A percentile compares a stretch with the other conserved stretches of the same genome.
These are phyloP conservation scores for Eilema griseolum DNA, from an alignment of 2,888 invertebrate genomes.

Conservation along the genomic window DNA sequence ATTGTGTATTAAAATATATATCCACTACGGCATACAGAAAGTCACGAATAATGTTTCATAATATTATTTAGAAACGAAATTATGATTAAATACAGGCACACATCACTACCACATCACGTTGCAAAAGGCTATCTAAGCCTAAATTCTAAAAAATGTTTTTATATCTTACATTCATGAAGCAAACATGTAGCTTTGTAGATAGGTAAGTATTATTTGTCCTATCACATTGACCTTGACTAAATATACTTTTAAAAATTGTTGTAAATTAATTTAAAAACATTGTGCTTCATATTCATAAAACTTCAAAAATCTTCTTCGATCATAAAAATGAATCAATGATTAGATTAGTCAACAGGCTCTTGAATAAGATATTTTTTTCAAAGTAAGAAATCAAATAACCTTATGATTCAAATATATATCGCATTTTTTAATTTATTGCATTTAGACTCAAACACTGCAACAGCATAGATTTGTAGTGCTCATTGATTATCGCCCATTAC, in stretches of 20 bases:
- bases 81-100: constrained; percentile 74
- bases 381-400: neutral
- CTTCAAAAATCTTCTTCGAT: too few relatives aligned
- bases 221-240: too few relatives aligned
- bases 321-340: too few relatives aligned
- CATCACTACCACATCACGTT: constrained; percentile 73
- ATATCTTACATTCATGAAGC: constrained; percentile 14
- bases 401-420: too few relatives aligned
- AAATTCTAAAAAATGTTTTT: constrained; percentile 37
- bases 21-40: neutral
- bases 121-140: constrained; percentile 73
- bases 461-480: neutral
- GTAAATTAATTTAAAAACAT: too few relatives aligned
- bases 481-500: neutral
- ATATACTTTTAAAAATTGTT: too few relatives aligned
- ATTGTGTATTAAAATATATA: neutral
- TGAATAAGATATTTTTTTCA: too few relatives aligned
- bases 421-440: too few relatives aligned
- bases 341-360: too few relatives aligned
- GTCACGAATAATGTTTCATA: neutral
- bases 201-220: too few relatives aligned
- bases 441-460: neutral
- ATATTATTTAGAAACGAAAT: constrained; percentile 28
- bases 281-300: too few relatives aligned
- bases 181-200: neutral